phyloP scores from a whole-genome alignment of 2,888 invertebrate species.

The Pediacus dermestoides region DNA sequence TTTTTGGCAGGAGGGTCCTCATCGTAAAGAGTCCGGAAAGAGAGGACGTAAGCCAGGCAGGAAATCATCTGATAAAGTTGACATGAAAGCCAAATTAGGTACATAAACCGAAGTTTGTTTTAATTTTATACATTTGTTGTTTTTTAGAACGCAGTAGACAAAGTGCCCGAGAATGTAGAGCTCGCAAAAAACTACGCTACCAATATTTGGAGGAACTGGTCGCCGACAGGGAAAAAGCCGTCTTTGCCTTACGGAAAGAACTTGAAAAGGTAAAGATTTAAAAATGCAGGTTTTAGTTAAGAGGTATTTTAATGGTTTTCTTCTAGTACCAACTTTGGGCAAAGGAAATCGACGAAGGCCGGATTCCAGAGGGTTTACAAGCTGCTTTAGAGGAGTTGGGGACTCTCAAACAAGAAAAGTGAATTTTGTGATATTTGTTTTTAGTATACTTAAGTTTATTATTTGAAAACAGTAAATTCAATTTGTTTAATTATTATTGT shows the following conservation, averaged over 20 bases:
- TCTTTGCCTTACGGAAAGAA: conserved; percentile 81
- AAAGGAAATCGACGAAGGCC: conserved; percentile 75
- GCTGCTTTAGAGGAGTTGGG: conserved; percentile 72
- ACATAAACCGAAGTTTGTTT: conserved; percentile 24
- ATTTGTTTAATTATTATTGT: no score
- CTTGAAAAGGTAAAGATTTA: conserved; percentile 73
- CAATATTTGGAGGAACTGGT: conserved; percentile 96
- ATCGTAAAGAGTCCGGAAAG: conserved; percentile 78
- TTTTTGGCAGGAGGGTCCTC: conserved; percentile 55
- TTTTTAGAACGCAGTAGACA: conserved; percentile 87
- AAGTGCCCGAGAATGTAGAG: conserved; percentile 95
- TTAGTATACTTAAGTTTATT: no score
- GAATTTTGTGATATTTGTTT: conserved; percentile 21
- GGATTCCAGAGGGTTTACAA: conserved; percentile 75
- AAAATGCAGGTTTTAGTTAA: conserved; percentile 5
- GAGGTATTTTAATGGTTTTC: conserved; percentile 20
- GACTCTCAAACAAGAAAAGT: conserved; percentile 63
- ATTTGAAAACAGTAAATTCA: no score
- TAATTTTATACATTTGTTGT: conserved; percentile 14
- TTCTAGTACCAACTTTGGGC: conserved; percentile 79
- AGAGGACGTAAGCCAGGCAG: conserved; percentile 86
- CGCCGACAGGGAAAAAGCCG: conserved; percentile 87
- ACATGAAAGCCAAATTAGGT: conserved; percentile 93
- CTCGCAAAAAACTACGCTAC: conserved; percentile 92
- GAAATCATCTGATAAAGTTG: conserved; percentile 83